Base-by-base conservation (phyloP, 2,113 vertebrate species). In the Verasper variegatus region DNA sequence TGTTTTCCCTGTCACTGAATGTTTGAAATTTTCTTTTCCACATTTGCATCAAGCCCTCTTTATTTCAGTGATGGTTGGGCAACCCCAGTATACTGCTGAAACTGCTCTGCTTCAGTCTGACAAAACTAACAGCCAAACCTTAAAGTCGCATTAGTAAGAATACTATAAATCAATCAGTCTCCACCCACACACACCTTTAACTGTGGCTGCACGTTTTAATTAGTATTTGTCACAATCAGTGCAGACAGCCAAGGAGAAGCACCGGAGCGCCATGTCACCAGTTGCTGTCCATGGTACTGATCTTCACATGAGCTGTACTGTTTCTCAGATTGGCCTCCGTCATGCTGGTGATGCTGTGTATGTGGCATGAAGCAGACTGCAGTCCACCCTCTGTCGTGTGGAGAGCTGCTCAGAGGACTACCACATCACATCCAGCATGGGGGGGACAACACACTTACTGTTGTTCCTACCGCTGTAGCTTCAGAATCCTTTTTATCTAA, bases 241-340 rank as follows among this genome's bases (percentile, higher is more conserved):
- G 2, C 20, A 20, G 21, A 8, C 13, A 31, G 1, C n/a, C 24
- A 35, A 42, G 31, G n/a, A 8, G 10, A 52, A 68, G 54, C 21
- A 10, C 54, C 3, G n/a, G 7, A 55, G 55, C 0, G 1, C 23
- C 24, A 12, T 1, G 2, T 31, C 40, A 3, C 67, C 49, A 49
- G 58, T 37, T 68, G 74, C 69, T 82, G 31, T 82, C 74, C 59
- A 1, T 69, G 69, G 80, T 78, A 55, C 74, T 82, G 74, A 82
- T 63, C n/a, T 24, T 37, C 2, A 52, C 18, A 64, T 23, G 9
- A 51, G 35, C n/a, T 26, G 1, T 4, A 9, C 40, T 1, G 3
- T 67, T 35, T 37, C 5, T 49, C 9, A 31, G 13, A 20, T 54
- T 11, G 31, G 11, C 5, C 15, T 71, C 58, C 8, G 20, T 45